Base-by-base conservation (phyloP, 1,140 invertebrate species). In the Pygmarrhopalites habei region DNA sequence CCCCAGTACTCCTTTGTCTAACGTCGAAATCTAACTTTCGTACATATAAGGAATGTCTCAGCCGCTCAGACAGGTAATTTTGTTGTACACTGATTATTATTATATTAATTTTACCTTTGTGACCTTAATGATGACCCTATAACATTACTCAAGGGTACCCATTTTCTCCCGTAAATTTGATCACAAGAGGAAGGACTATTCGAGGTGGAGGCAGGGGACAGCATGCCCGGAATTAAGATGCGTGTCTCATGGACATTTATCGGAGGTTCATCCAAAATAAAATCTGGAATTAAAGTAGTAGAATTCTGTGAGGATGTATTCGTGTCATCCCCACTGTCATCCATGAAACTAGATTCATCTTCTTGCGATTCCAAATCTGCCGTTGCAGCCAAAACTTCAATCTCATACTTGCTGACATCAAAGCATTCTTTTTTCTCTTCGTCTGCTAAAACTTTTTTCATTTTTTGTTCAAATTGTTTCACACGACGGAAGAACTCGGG, bases 391-490 rank as follows among this genome's bases (percentile, higher is more conserved):
- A 69, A 49, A 14, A 69, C 61, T 30, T 69, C 64, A 58, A 52
- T 63, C 41, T 69, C 68, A 46, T 69, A 69, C 41, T 66, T 69
- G n/a, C 53, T 51, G 2, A 69, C 58, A 53, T 69, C 64, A 43
- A 69, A 69, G 46, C 49, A 21, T 44, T 66, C 67, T 43, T 65
- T 62, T 28, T 59, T 47, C 28, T 43, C 29, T 35, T 69, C 68
- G 14, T 46, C 41, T 19, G 35, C 58, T 29, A 69, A 39, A 25
- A 66, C 46, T 21, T 60, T 57, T 32, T 64, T 61, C 64, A 69
- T 66, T 58, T 58, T 63, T 29, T 66, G 32, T 32, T 66, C 64
- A 52, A 69, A 69, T 14, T 46, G 29, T 26, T 58, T 61, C 4
- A 69, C 58, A 23, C 62, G n/a, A 4, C 39, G 21, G 23, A 61